Base-by-base conservation (phyloP, 2,888 invertebrate genomes). In the Argyresthia albistria region DNA sequence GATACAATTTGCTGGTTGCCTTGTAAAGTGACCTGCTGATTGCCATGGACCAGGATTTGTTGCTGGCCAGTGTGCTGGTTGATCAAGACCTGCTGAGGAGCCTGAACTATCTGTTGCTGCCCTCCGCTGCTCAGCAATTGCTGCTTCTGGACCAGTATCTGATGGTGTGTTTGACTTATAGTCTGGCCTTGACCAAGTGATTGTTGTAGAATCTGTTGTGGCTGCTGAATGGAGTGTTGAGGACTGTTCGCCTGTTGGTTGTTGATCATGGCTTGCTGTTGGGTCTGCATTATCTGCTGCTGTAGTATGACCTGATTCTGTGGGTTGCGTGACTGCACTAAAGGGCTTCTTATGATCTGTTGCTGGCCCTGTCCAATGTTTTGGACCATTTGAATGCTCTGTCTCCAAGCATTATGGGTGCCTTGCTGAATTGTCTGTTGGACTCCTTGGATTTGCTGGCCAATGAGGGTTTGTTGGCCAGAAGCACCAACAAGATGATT, bases 141-240 rank as follows among this genome's bases (percentile, higher is more conserved):
- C 59, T 91, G 91, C 57, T 89, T 89, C 61, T 87, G 88, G 10
- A 87, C 86, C 16, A 87, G 62, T 61, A 87, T 84, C 61, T 80
- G 89, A 65, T 83, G 87, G 56, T 80, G 84, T 4, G 89, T 87
- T 60, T 89, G 89, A 36, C 74, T 78, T 45, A 89, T 72, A 39
- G 80, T 73, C 67, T 78, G 90, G 52, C 76, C 87, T 72, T 89
- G 90, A 77, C 86, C 84, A 72, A 91, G 65, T 64, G 89, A 69
- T 60, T 92, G 92, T 68, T 91, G 89, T 35, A 91, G 81, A 36
- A 91, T 83, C 60, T 92, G 91, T 59, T 91, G 89, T 50, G 88
- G 88, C 57, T 90, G 90, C 60, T 90, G 88, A 14, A 88, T 79
- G 35, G 75, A 65, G 55, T 86, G 86, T 57, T 90, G 90, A 4